These are phyloP conservation scores for Anoplolepis gracilipes DNA, from an alignment of 1,140 invertebrate genomes.

Conservation along the genomic window DNA sequence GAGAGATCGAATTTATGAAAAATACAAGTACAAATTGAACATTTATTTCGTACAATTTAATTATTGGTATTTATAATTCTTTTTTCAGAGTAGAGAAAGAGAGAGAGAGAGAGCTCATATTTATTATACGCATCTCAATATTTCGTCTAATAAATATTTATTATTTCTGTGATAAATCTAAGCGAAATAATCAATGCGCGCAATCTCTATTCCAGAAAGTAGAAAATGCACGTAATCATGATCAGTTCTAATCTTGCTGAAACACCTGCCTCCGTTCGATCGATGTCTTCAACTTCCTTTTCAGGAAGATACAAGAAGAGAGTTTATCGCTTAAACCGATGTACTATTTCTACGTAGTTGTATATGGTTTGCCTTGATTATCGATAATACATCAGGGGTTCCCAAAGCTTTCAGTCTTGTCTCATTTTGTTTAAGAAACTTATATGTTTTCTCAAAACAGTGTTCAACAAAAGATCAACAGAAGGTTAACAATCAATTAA, in stretches of 20 bases:
- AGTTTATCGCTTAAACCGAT: conserved; percentile 22
- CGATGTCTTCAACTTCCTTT: conserved; percentile 46
- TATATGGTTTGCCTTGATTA: conserved; percentile 35
- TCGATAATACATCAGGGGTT: conserved; percentile 23
- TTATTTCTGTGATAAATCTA: background rate
- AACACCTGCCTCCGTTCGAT: conserved; percentile 50
- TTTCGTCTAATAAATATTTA: background rate
- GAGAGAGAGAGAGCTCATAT: no score
- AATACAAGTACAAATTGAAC: background rate
- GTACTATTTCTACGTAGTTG: conserved; percentile 18
- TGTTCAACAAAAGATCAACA: background rate
- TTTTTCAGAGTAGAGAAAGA: background rate
- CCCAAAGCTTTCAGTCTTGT: conserved; percentile 22
- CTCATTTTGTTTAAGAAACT: conserved; percentile 12
- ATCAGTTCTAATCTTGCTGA: conserved; percentile 35
- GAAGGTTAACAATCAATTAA: conserved; percentile 4
- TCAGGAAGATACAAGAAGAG: conserved; percentile 32
- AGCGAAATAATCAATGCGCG: no score
- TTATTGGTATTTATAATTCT: background rate
- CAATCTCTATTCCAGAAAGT: background rate
- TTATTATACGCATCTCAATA: no score
- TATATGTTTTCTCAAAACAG: background rate
- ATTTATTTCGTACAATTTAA: background rate
- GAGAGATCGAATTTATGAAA: background rate
- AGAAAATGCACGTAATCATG: conserved; percentile 27